Evolutionary conservation across 2,888 invertebrate species (phyloP).

Genomic region (Pecten maximus): DNA sequence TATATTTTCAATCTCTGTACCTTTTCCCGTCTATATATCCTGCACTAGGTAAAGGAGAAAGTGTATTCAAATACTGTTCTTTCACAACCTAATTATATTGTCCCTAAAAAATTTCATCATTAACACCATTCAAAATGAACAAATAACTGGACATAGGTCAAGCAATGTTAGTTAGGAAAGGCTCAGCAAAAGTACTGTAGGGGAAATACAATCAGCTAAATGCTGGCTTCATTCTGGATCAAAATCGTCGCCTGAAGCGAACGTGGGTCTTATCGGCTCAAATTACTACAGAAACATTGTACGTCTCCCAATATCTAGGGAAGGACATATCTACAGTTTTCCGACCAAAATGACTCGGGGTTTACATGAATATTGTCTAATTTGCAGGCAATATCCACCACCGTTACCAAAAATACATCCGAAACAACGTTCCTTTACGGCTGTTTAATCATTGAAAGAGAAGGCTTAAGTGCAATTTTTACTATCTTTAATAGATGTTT

Average conservation of each 20-base stretch:
- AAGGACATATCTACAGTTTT: neutral
- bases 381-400: neutral
- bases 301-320: neutral
- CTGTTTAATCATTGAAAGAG: neutral
- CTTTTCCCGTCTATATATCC: too few species aligned
- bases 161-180: too few species aligned
- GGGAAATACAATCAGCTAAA: neutral
- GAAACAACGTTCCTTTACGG: neutral
- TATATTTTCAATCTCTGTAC: too few species aligned
- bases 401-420: neutral
- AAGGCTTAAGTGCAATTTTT: neutral
- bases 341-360: neutral
- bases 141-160: too few species aligned
- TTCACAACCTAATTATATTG: too few species aligned
- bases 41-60: too few species aligned
- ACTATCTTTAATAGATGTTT: neutral
- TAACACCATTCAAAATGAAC: too few species aligned
- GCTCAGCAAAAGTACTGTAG: neutral
- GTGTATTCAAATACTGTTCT: too few species aligned
- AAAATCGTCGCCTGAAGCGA: neutral
- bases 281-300: neutral
- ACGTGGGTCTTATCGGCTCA: too few species aligned
- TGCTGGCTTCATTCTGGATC: neutral
- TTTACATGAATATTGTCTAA: neutral
- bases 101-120: too few species aligned